Evolutionary conservation across 2,797 vertebrate genomes (phyloP).

Genomic region (Thunnus albacares): DNA sequence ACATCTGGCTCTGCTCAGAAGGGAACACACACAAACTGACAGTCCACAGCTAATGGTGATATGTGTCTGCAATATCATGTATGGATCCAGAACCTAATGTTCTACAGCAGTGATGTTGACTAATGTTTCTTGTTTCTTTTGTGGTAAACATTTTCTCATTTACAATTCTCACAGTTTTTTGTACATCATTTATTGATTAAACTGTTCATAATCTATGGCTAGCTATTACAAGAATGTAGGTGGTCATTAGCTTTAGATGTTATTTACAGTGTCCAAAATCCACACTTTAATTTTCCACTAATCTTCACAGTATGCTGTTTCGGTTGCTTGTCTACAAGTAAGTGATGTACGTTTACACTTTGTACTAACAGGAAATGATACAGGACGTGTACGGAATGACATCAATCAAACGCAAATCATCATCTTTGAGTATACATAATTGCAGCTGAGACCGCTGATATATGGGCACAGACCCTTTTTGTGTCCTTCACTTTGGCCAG

Average conservation of each 20-base stretch:
- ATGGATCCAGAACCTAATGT: slow-evolving; percentile 40
- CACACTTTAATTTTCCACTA: background rate
- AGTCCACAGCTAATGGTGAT: slow-evolving; percentile 47
- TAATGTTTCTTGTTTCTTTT: slow-evolving; percentile 23
- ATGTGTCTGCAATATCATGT: slow-evolving; percentile 43
- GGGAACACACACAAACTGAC: slow-evolving; percentile 29
- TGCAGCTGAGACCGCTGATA: no score
- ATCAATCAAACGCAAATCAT: background rate
- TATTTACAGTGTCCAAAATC: background rate
- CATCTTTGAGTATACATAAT: background rate
- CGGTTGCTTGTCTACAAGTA: background rate
- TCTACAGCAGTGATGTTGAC: slow-evolving; percentile 3
- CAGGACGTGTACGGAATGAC: no score
- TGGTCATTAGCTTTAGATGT: background rate
- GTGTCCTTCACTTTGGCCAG: no score
- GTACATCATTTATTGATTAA: slow-evolving; percentile 23
- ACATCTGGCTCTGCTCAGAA: slow-evolving; percentile 23
- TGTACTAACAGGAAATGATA: background rate
- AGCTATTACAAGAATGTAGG: background rate
- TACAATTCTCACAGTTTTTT: background rate
- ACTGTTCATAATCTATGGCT: slow-evolving; percentile 10
- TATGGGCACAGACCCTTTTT: no score
- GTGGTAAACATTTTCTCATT: slow-evolving; percentile 10
- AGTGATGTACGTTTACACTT: background rate
- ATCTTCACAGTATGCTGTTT: background rate